phyloP scores from a whole-genome alignment of 2,888 invertebrate genomes.

The Cephus pulcher region DNA sequence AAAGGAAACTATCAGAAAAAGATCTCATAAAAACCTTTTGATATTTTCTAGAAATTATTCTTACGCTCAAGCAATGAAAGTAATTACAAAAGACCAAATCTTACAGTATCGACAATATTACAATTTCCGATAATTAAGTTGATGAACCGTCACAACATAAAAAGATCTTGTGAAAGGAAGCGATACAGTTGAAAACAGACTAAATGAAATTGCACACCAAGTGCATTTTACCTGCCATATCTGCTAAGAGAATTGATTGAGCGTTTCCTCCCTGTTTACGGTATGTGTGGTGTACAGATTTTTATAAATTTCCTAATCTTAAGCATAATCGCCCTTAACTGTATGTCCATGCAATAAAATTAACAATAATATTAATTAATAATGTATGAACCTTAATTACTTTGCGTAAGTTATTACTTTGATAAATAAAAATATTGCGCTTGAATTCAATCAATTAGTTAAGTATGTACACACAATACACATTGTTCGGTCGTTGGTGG shows the following conservation, averaged over 20 bases:
- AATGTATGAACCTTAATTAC: constrained; percentile 26
- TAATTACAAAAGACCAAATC: not conserved
- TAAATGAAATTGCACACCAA: not conserved
- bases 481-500: constrained; percentile 54
- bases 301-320: not conserved
- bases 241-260: not conserved
- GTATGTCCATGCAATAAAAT: constrained; percentile 35
- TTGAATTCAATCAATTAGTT: constrained; percentile 55
- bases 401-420: constrained; percentile 35
- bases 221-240: not conserved
- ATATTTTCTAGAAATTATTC: not conserved
- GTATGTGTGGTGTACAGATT: not conserved
- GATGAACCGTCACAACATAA: not conserved
- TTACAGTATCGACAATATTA: not conserved
- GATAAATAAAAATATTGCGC: constrained; percentile 61
- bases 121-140: not conserved
- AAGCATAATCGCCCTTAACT: not conserved
- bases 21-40: not conserved
- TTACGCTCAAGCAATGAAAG: not conserved
- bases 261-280: not conserved
- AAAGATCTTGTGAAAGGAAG: not conserved
- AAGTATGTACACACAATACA: constrained; percentile 65
- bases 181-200: not conserved
- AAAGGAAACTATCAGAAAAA: not conserved
- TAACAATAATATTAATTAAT: constrained; percentile 37